These are phyloP conservation scores for Orientallactaga sibirica DNA, from an alignment of 2,797 vertebrate genomes.

Conservation along the genomic window DNA sequence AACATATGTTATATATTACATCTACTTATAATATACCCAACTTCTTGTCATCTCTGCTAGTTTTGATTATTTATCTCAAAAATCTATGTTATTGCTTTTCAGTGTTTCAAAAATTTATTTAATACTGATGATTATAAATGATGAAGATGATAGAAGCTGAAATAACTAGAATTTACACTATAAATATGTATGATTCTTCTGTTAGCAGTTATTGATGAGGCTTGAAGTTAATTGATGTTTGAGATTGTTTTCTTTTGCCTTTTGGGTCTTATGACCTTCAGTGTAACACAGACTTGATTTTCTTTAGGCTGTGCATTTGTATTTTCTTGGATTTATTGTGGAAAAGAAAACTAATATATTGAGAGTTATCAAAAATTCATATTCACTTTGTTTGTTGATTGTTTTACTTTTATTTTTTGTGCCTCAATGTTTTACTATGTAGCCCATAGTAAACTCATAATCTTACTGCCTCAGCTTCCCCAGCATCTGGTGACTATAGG, in stretches of 20 bases:
- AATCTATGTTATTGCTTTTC: neutral
- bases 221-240: neutral
- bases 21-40: neutral
- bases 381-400: neutral
- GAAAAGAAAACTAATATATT: neutral
- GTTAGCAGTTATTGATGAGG: neutral
- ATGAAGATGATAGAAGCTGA: neutral
- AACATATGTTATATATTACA: neutral
- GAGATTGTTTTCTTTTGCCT: neutral
- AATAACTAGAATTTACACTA: neutral
- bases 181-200: neutral
- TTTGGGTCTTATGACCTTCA: neutral
- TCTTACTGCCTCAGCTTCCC: neutral
- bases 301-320: neutral
- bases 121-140: neutral
- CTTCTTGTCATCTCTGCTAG: neutral
- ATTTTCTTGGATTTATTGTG: neutral
- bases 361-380: no score
- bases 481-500: neutral
- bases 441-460: neutral
- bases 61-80: neutral
- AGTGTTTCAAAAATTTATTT: neutral
- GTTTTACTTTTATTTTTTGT: neutral
- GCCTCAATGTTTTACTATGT: neutral
- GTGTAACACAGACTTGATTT: neutral